Evolutionary conservation across 2,113 vertebrate genomes (phyloP), one percentile per base, ranked within the genome.

Genomic region (Phasianus colchicus): DNA sequence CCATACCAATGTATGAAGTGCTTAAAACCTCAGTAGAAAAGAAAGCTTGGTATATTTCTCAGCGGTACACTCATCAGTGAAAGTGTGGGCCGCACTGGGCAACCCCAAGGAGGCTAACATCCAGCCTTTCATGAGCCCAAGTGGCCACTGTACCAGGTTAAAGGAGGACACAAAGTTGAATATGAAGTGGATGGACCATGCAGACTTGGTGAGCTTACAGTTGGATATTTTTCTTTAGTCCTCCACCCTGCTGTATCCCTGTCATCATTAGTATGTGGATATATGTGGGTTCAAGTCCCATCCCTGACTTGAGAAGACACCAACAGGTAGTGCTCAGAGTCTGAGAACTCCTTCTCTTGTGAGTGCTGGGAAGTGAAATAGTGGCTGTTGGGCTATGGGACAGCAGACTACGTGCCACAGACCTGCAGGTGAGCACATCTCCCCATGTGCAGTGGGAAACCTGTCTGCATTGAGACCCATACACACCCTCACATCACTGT

Each of bases 251-350:
- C 27, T 17, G 17, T 27, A 29, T 84, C 20, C 30, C 11, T 78
- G 13, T 6, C 1, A 29, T 29, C 24, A 9, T 16, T 16, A 11
- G 13, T 21, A 42, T 38, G 24, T 27, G 15, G 42, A 15, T 43
- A 16, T 43, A 43, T 0, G 1, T 38, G 42, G 16, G 25, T 30
- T 21, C 19, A 75, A 14, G 36, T 45, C 47, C 70, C 29, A 52
- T 6, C 57, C 27, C 20, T 54, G 67, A 47, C 13, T 17, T 17
- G 11, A 55, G 42, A 57, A 13, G 16, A 45, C 43, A 73, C 6
- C n/a, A 77, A 34, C 2, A 52, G 13, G 2, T 40, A 66, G 43
- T 1, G 0, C 13, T 42, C 14, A 69, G 30, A 63, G 10, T 3
- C 36, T 63, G 17, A 54, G n/a, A 83, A 42, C 27, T 76, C 54